Conservation (phyloP, 2,888 invertebrate species). For the Crematogaster levior region DNA sequence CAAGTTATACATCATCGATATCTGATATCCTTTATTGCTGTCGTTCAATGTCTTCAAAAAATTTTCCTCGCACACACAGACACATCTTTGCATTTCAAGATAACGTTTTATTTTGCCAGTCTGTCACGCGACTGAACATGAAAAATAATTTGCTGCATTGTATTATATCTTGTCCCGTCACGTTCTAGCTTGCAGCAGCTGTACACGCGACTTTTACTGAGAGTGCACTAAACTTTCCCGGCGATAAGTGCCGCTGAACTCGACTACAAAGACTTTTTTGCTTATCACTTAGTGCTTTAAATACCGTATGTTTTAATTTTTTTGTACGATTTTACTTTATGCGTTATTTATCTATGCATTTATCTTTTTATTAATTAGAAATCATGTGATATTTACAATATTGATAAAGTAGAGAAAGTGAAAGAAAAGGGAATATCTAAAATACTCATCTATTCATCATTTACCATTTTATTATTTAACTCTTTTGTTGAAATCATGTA, state of each 20-base stretch:
- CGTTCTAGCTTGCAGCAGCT: not conserved
- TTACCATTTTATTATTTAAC: too few species aligned
- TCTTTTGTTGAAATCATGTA: too few species aligned
- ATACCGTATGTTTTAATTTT: not conserved
- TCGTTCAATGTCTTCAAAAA: not conserved
- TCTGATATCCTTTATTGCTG: not conserved
- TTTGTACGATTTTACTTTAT: not conserved
- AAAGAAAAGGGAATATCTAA: too few species aligned
- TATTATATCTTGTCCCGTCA: not conserved
- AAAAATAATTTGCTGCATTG: slow-evolving; percentile 23
- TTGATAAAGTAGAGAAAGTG: too few species aligned
- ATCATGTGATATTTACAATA: not conserved
- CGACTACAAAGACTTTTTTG: not conserved
- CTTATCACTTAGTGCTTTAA: slow-evolving; percentile 15
- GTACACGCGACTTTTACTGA: slow-evolving; percentile 21
- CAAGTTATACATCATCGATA: not conserved
- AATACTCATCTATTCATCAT: too few species aligned
- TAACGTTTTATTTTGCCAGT: slow-evolving; percentile 2
- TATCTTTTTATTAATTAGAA: not conserved
- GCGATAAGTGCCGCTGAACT: slow-evolving; percentile 51
- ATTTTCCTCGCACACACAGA: not conserved
- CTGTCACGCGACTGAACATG: not conserved
- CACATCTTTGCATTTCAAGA: not conserved
- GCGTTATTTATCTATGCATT: not conserved
- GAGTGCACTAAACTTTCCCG: slow-evolving; percentile 46